Percentiles rank a stretch among this genome's conserved stretches.
phyloP scores from a whole-genome alignment of 2,888 invertebrate species.

The Taphrorychus bicolor region DNA sequence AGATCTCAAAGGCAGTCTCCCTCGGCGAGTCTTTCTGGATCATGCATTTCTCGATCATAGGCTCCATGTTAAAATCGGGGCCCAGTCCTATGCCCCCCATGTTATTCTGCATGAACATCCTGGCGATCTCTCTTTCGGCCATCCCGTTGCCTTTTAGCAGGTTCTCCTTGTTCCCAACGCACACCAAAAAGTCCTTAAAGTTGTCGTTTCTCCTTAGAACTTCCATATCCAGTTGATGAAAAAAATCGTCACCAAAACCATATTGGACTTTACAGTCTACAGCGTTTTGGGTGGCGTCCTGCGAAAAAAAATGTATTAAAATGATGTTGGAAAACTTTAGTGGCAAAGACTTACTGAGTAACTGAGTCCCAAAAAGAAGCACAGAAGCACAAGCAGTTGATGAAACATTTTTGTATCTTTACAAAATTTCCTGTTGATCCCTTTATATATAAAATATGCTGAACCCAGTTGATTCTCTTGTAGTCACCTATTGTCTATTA shows the following conservation, averaged over 20 bases:
- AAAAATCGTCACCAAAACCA: neutral
- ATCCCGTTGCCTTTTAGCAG: conserved; percentile 6
- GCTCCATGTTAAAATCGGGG: conserved; percentile 4
- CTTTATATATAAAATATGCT: too few relatives aligned
- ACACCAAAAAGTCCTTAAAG: conserved; percentile 12
- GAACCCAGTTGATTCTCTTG: too few relatives aligned
- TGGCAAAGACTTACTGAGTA: too few relatives aligned
- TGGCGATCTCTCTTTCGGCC: neutral
- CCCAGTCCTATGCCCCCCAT: neutral
- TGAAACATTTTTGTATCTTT: too few relatives aligned
- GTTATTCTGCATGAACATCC: neutral
- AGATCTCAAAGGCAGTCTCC: conserved; percentile 1
- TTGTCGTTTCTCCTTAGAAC: neutral
- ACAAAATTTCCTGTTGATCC: too few relatives aligned
- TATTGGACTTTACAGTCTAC: neutral
- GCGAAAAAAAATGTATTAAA: too few relatives aligned
- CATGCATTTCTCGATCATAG: conserved; percentile 9
- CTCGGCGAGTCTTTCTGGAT: neutral
- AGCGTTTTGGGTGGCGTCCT: too few relatives aligned
- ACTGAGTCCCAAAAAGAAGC: too few relatives aligned
- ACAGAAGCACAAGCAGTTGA: too few relatives aligned
- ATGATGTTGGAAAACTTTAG: too few relatives aligned
- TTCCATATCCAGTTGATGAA: neutral
- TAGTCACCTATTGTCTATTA: too few relatives aligned
- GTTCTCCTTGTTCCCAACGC: conserved; percentile 10